These are phyloP conservation scores for Forficula auricularia DNA, from an alignment of 1,140 invertebrate genomes.

Conservation along the genomic window DNA sequence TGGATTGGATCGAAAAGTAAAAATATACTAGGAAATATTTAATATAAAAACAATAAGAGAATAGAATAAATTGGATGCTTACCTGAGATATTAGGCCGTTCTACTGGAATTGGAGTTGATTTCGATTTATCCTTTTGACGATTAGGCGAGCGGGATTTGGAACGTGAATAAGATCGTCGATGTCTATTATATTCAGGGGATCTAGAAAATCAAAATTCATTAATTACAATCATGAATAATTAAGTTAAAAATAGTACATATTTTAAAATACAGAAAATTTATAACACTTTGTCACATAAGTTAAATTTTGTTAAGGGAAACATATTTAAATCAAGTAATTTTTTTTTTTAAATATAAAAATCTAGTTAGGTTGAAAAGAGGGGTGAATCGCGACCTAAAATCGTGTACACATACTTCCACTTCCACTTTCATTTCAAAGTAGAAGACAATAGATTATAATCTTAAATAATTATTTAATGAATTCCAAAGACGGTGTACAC, in stretches of 20 bases:
- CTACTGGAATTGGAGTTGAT: background rate
- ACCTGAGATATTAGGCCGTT: background rate
- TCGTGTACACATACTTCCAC: too few species aligned
- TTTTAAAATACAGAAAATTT: conserved; percentile 6
- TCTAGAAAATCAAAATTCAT: conserved; percentile 18
- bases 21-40: conserved; percentile 31
- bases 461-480: too few species aligned
- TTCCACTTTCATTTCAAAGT: too few species aligned
- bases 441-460: too few species aligned
- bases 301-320: too few species aligned
- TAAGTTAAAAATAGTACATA: background rate
- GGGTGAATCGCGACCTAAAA: too few species aligned
- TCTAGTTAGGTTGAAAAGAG: too few species aligned
- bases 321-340: too few species aligned
- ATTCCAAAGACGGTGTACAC: too few species aligned
- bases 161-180: conserved; percentile 27
- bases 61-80: background rate
- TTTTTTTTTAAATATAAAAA: too few species aligned
- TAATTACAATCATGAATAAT: background rate
- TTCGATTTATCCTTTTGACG: background rate
- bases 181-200: conserved; percentile 26
- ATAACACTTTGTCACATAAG: too few species aligned
- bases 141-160: conserved; percentile 20
- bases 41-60: conserved; percentile 28
- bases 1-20: conserved; percentile 18